These are phyloP conservation scores for Machimus rusticus DNA, from an alignment of 2,888 invertebrate species.

Conservation along the genomic window DNA sequence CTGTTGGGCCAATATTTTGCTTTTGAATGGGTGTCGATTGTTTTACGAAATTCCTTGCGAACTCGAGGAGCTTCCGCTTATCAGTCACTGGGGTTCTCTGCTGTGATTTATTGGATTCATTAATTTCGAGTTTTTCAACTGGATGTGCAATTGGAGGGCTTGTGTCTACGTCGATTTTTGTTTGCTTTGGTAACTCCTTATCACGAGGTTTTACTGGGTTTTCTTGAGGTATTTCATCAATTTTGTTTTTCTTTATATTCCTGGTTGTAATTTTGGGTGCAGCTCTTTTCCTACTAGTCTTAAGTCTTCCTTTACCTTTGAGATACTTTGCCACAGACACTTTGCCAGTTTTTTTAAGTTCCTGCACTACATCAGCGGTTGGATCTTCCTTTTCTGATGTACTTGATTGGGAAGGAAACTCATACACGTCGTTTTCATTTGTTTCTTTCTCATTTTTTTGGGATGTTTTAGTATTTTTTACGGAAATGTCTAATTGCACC, in stretches of 20 bases:
- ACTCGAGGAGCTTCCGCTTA: slow-evolving; percentile 51
- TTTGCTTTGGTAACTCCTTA: neutral
- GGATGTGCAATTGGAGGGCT: neutral
- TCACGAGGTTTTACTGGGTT: neutral
- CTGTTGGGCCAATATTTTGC: slow-evolving; percentile 19
- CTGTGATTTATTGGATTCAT: slow-evolving; percentile 24
- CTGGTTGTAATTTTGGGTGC: slow-evolving; percentile 44
- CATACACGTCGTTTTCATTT: slow-evolving; percentile 52
- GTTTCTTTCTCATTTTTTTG: neutral
- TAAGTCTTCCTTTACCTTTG: slow-evolving; percentile 49
- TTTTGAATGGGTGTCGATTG: slow-evolving; percentile 54
- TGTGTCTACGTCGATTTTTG: neutral
- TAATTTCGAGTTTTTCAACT: neutral
- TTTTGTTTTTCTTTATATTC: slow-evolving; percentile 34
- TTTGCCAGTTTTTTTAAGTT: slow-evolving; percentile 66
- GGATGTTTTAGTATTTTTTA: neutral
- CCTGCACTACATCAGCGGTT: slow-evolving; percentile 56
- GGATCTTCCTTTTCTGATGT: slow-evolving; percentile 53
- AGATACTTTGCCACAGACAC: slow-evolving; percentile 65
- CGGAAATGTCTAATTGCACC: neutral
- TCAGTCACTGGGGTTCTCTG: slow-evolving; percentile 44
- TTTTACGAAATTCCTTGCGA: slow-evolving; percentile 54
- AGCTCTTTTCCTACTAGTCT: slow-evolving; percentile 57
- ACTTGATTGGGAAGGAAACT: slow-evolving; percentile 53
- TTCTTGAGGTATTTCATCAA: neutral